Percentiles rank a stretch among this genome's conserved stretches.
phyloP scores from a whole-genome alignment of 2,797 vertebrate species.

The Pelodytes ibericus region DNA sequence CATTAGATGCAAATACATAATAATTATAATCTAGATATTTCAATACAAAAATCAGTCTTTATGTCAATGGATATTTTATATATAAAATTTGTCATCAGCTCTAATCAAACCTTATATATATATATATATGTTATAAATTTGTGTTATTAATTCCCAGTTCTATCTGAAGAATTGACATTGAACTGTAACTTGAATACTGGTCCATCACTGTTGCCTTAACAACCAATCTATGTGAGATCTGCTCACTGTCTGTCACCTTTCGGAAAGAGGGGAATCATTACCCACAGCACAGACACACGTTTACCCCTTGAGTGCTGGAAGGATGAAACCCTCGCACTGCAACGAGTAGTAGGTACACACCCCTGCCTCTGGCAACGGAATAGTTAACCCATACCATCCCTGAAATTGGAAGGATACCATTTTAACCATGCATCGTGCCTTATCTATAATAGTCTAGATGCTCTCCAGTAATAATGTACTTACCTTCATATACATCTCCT shows the following conservation, averaged over 20 bases:
- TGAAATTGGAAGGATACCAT: too few species aligned
- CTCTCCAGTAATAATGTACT: too few species aligned
- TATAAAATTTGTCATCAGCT: too few species aligned
- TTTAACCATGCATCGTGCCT: too few species aligned
- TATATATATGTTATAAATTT: too few species aligned
- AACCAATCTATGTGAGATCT: constrained; percentile 28
- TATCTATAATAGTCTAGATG: too few species aligned
- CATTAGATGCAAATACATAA: not conserved
- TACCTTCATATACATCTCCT: too few species aligned
- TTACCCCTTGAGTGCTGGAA: not conserved
- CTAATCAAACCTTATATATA: too few species aligned
- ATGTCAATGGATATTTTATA: too few species aligned
- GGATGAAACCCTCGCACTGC: not conserved
- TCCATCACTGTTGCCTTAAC: constrained; percentile 31
- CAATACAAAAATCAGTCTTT: not conserved
- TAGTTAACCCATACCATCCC: not conserved
- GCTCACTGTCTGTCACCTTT: constrained; percentile 37
- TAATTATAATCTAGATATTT: too few species aligned
- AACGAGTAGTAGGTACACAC: not conserved
- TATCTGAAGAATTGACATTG: too few species aligned
- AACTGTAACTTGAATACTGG: not conserved
- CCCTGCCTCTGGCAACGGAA: not conserved
- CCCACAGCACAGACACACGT: not conserved
- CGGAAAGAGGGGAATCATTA: constrained; percentile 9
- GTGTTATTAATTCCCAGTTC: too few species aligned